These are phyloP conservation scores for Mesoligia furuncula DNA, from an alignment of 2,888 invertebrate genomes.

Conservation along the genomic window DNA sequence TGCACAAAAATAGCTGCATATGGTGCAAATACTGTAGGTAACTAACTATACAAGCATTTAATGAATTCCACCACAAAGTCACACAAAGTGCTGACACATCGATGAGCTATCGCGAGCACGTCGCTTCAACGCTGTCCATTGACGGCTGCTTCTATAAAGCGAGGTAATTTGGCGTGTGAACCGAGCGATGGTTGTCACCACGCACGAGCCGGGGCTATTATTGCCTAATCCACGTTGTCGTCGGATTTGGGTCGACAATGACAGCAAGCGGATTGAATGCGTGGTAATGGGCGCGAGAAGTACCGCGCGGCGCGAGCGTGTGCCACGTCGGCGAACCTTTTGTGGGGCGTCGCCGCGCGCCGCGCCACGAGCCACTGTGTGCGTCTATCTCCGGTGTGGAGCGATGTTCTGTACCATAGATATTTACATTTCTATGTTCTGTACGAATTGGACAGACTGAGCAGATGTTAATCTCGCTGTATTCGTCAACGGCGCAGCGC, in stretches of 20 bases:
- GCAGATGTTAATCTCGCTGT: background rate
- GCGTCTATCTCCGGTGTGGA: background rate
- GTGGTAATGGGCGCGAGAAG: conserved; percentile 35
- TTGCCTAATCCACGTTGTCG: conserved; percentile 29
- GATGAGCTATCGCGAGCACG: background rate
- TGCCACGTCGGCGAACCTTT: conserved; percentile 27
- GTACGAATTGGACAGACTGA: conserved; percentile 1
- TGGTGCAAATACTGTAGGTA: conserved; percentile 1
- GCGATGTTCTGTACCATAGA: conserved; percentile 1
- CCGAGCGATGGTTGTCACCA: conserved; percentile 16
- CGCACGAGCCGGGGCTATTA: conserved; percentile 3
- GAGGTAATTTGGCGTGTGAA: conserved; percentile 17
- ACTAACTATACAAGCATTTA: conserved; percentile 31
- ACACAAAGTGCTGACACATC: conserved; percentile 16
- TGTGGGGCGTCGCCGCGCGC: conserved; percentile 10
- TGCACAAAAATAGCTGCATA: background rate
- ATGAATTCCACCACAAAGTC: conserved; percentile 33
- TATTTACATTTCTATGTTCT: too few species aligned
- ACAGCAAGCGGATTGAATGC: conserved; percentile 34
- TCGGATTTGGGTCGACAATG: conserved; percentile 38
- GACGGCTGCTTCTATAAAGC: conserved; percentile 1
- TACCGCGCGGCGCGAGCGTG: background rate
- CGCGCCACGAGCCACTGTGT: background rate
- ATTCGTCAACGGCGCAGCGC: background rate
- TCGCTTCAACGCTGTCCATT: conserved; percentile 28